Percentiles rank a stretch among this genome's conserved stretches.
Evolutionary conservation across 2,888 invertebrate species (phyloP).

Genomic region (Microctonus brassicae): DNA sequence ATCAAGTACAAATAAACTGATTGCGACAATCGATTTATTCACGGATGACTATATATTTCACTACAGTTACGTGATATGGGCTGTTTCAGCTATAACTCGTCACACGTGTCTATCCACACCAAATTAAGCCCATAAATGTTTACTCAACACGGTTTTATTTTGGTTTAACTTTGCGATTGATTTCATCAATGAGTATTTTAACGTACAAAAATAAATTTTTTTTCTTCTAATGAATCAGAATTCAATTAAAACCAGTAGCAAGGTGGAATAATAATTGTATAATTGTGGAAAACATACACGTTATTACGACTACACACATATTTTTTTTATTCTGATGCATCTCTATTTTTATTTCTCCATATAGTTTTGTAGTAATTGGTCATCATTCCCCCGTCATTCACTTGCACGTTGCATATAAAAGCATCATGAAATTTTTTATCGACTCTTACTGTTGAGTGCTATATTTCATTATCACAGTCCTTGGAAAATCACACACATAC

Average conservation of each 20-base stretch:
- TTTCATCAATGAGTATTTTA: too few species aligned
- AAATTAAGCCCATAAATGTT: not conserved
- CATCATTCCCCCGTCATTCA: conserved; percentile 23
- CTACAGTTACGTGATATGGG: conserved; percentile 18
- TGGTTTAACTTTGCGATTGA: too few species aligned
- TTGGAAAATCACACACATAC: not conserved
- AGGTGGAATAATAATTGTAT: conserved; percentile 20
- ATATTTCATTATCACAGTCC: conserved; percentile 36
- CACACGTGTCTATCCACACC: conserved; percentile 17
- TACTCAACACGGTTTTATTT: conserved; percentile 8
- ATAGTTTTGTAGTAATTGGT: conserved; percentile 26
- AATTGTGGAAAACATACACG: conserved; percentile 10
- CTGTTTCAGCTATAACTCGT: conserved; percentile 21
- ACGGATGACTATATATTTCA: too few species aligned
- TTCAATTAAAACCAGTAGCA: conserved; percentile 28
- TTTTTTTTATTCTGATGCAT: not conserved
- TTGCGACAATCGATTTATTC: too few species aligned
- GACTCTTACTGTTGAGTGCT: conserved; percentile 29
- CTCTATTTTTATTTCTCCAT: not conserved
- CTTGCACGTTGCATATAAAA: conserved; percentile 12
- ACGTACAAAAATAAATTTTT: conserved; percentile 24
- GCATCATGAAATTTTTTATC: conserved; percentile 29
- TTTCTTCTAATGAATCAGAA: not conserved
- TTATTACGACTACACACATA: not conserved
- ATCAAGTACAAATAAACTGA: too few species aligned